Conservation (phyloP, 2,113 vertebrate genomes). For the Quiscalus mexicanus region DNA sequence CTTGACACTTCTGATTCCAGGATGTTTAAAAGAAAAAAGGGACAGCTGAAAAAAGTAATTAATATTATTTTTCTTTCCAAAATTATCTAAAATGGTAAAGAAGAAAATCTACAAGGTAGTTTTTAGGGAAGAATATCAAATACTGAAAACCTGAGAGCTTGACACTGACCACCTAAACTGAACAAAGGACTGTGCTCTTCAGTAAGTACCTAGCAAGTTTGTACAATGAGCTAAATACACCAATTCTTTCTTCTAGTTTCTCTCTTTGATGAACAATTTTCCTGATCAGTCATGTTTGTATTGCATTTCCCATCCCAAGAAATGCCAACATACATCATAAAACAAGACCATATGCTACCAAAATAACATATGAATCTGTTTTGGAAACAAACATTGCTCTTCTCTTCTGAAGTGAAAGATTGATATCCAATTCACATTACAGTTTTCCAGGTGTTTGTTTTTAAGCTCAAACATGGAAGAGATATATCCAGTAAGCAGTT, state of each 20-base stretch:
- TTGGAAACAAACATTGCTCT: not conserved
- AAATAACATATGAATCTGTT: not conserved
- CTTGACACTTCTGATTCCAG: not conserved
- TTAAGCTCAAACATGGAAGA: not conserved
- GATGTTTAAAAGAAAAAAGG: not conserved
- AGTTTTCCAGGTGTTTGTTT: not conserved
- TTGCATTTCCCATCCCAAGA: not conserved
- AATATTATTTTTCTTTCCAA: not conserved
- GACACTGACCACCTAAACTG: not conserved
- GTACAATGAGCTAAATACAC: not conserved
- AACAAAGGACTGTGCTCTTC: not conserved
- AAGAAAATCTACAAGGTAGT: not conserved
- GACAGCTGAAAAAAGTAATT: not conserved
- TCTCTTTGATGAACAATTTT: not conserved
- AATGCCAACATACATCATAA: not conserved
- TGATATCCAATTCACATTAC: not conserved
- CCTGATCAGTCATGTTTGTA: not conserved
- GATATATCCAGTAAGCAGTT: not conserved
- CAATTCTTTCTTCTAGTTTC: not conserved
- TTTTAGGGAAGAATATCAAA: not conserved
- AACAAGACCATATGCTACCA: not conserved
- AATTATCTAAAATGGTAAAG: not conserved
- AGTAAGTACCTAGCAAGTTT: not conserved
- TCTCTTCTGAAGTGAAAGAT: not conserved
- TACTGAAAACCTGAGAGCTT: not conserved